Base-by-base conservation (phyloP, 64 coral and sea anemone genomes). In the Platygyra sinensis region DNA sequence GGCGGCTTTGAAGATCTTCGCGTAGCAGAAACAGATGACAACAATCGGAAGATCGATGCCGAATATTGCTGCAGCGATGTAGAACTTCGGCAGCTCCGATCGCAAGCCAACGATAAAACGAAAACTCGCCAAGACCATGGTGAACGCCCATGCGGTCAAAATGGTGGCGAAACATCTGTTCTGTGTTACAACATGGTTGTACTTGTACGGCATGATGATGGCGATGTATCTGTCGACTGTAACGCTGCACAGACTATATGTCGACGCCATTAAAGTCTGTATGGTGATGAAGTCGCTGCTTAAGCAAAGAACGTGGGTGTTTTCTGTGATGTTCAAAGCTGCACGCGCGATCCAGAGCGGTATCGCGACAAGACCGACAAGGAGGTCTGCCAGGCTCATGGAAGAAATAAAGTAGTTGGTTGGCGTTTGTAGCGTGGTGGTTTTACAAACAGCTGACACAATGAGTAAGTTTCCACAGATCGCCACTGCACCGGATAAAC, bases 21-120 rank as follows among this genome's bases (percentile, higher is more conserved):
- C 28, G 71, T 73, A 73, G 27, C 71, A 73, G 71, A 73, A 73
- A 73, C n/a, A 73, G 29, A 73, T 73, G 27, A 73, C 71, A 30
- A 73, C 28, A 73, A 73, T 73, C 54, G 71, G 71, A 73, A 73
- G 71, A 73, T 13, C 28, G 71, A 73, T 73, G 27, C 71, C 71
- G 12, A 73, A 73, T 28, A 73, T 15, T 13, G 71, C 71, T 73
- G n/a, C 71, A 15, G 71, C n/a, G 5, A 73, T 27, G 71, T 73
- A 73, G 28, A 28, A 73, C 29, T 73, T 73, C 9, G 71, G 71
- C 71, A 73, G 71, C 27, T 73, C 71, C 5, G 71, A 73, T 73
- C 71, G n/a, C 27, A 27, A 14, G 71, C 28, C 10, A 9, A 73
- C 27, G 29, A 73, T 10, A 73, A 73, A 73, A 15, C 71, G 71